phyloP scores from a whole-genome alignment of 2,797 vertebrate genomes.

The Falco naumanni region DNA sequence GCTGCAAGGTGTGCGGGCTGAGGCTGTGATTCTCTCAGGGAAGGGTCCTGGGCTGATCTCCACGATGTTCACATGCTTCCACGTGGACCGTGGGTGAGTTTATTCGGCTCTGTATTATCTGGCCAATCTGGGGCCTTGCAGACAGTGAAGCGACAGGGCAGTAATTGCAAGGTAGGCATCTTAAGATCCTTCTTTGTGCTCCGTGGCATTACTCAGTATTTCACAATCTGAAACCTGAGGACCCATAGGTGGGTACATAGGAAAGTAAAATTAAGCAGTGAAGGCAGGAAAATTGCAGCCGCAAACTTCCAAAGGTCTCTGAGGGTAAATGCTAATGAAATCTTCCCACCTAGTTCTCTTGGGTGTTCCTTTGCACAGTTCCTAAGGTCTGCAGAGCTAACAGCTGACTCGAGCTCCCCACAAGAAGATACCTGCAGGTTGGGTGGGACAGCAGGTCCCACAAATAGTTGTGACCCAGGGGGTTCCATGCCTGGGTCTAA shows the following conservation, averaged over 20 bases:
- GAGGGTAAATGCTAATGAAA: background rate
- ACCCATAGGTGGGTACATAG: background rate
- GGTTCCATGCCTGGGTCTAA: background rate
- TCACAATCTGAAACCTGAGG: background rate
- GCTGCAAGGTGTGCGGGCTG: background rate
- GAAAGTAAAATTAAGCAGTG: background rate
- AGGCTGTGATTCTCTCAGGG: background rate
- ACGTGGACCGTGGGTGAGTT: background rate
- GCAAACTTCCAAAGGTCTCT: background rate
- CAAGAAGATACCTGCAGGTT: background rate
- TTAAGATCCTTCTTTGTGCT: background rate
- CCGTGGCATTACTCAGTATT: background rate
- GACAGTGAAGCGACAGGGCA: background rate
- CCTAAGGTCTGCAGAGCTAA: background rate
- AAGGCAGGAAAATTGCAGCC: background rate
- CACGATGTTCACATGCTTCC: background rate
- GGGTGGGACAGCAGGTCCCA: background rate
- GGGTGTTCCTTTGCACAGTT: background rate
- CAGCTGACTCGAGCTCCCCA: background rate
- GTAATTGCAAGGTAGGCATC: background rate
- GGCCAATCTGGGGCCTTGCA: background rate
- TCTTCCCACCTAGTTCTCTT: background rate
- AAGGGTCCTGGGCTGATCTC: background rate
- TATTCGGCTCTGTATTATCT: background rate
- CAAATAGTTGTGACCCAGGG: background rate